These are phyloP conservation scores for Epiblema foenella DNA, from an alignment of 2,888 invertebrate species.

Conservation along the genomic window DNA sequence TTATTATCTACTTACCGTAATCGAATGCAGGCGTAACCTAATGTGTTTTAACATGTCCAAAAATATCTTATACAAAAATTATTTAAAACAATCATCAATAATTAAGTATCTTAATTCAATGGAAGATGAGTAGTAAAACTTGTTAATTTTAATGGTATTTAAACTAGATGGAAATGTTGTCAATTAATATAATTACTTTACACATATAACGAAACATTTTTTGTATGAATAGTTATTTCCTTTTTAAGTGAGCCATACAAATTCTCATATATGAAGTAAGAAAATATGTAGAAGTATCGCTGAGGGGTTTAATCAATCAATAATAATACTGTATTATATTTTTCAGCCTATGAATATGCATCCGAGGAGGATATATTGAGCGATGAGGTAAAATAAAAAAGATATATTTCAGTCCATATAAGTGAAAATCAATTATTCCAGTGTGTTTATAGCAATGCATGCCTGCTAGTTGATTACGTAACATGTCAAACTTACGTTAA, in stretches of 20 bases:
- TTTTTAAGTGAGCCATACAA: no score
- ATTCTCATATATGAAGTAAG: background rate
- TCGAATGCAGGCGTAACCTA: no score
- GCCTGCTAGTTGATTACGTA: no score
- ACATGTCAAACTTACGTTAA: no score
- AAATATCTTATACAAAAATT: no score
- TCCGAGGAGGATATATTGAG: slow-evolving; percentile 94
- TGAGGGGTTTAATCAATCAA: background rate
- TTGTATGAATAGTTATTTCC: background rate
- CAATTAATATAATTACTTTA: background rate
- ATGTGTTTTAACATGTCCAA: no score
- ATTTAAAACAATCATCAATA: no score
- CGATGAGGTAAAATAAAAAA: slow-evolving; percentile 86
- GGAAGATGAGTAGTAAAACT: no score
- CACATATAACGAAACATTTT: background rate
- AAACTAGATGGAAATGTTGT: background rate
- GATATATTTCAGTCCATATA: background rate
- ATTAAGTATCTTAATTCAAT: no score
- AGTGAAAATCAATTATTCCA: background rate
- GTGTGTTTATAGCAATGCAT: background rate
- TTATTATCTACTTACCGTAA: no score
- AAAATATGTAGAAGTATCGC: background rate
- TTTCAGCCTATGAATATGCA: slow-evolving; percentile 95
- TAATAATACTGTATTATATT: slow-evolving; percentile 20
- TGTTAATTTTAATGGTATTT: no score